phyloP scores from a whole-genome alignment of 2,113 vertebrate genomes.

The Dromiciops gliroides region DNA sequence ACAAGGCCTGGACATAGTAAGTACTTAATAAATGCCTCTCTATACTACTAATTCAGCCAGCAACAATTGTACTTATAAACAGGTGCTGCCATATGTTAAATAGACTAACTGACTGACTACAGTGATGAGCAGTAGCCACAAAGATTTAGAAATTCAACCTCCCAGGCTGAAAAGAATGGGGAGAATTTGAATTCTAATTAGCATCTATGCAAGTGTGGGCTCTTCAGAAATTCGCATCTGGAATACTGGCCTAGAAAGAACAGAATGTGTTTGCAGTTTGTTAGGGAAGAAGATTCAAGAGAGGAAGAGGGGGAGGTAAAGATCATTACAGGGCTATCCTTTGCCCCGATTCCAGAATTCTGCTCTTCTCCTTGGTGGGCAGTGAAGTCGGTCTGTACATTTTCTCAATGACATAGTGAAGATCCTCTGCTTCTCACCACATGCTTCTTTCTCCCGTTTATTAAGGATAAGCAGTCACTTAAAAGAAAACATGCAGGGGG shows the following conservation, averaged over 20 bases:
- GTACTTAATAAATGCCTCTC: not conserved
- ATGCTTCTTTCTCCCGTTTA: constrained; percentile 28
- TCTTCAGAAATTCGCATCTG: not conserved
- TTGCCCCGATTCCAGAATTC: not conserved
- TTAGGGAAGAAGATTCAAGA: not conserved
- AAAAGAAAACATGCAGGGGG: no score
- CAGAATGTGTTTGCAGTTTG: not conserved
- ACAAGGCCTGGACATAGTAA: not conserved
- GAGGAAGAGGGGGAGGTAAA: not conserved
- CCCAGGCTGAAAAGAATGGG: not conserved
- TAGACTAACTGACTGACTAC: not conserved
- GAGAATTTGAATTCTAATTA: constrained; percentile 3
- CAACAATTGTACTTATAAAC: not conserved
- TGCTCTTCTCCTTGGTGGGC: not conserved
- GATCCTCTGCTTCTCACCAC: constrained; percentile 13
- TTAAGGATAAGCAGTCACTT: not conserved
- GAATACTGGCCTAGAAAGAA: not conserved
- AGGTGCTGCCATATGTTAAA: not conserved
- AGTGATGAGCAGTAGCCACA: not conserved
- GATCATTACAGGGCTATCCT: not conserved
- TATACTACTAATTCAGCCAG: not conserved
- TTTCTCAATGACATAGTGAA: constrained; percentile 6
- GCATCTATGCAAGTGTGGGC: not conserved
- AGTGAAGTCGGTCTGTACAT: not conserved
- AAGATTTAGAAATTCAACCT: not conserved